Percentiles rank a stretch among this genome's conserved stretches.
Conservation (phyloP, 37 sponge, comb jelly and placozoan species). For the Ephydatia muelleri region DNA sequence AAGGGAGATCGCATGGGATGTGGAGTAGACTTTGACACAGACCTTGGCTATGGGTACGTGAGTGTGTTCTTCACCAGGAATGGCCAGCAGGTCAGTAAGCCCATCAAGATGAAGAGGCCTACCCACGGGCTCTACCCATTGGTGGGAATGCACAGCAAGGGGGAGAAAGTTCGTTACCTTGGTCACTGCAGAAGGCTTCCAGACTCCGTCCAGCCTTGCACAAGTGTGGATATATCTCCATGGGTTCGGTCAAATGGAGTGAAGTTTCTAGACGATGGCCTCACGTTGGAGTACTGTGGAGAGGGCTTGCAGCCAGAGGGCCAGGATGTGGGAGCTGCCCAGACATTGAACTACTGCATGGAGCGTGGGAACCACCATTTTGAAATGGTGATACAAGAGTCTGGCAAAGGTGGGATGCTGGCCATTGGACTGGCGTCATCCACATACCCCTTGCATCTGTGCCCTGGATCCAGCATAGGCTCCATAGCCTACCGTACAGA, state of each 20-base stretch:
- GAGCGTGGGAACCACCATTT: slow-evolving; percentile 69
- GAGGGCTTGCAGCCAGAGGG: slow-evolving; percentile 16
- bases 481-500: slow-evolving; percentile 79
- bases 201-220: slow-evolving; percentile 37
- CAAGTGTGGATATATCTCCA: slow-evolving; percentile 42
- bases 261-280: slow-evolving; percentile 50
- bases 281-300: slow-evolving; percentile 66
- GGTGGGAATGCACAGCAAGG: slow-evolving; percentile 77
- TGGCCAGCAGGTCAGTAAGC: slow-evolving; percentile 54
- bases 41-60: slow-evolving; percentile 48
- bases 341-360: slow-evolving; percentile 31
- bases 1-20: slow-evolving; percentile 81
- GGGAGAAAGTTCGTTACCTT: slow-evolving; percentile 72
- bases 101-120: slow-evolving; percentile 64
- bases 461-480: slow-evolving; percentile 78
- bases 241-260: slow-evolving; percentile 76
- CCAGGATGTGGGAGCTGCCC: slow-evolving; percentile 77
- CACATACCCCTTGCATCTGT: slow-evolving; percentile 64
- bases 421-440: slow-evolving; percentile 78
- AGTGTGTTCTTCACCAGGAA: slow-evolving; percentile 90
- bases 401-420: slow-evolving; percentile 66
- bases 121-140: slow-evolving; percentile 74
- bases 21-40: slow-evolving; percentile 66
- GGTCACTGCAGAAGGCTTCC: slow-evolving; percentile 55
- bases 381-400: slow-evolving; percentile 70